Conservation (phyloP, 2,888 invertebrate species). For the Odontocolon sp. region DNA sequence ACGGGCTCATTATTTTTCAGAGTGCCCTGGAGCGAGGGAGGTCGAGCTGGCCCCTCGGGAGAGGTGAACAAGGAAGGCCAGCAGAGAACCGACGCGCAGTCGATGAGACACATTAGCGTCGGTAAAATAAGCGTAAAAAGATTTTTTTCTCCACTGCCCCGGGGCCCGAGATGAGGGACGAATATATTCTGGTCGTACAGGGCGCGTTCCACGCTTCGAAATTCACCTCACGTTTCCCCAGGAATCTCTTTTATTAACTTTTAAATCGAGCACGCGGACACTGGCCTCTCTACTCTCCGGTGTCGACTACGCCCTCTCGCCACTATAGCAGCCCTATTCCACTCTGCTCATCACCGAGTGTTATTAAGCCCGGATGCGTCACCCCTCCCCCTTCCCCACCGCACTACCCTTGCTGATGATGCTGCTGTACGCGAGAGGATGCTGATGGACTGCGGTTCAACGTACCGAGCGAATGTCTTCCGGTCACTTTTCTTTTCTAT, state of each 20-base stretch:
- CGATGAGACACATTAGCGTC: conserved; percentile 31
- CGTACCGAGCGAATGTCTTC: neutral
- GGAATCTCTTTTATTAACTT: conserved; percentile 62
- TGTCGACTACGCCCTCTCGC: conserved; percentile 27
- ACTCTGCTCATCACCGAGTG: conserved; percentile 55
- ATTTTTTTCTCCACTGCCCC: conserved; percentile 2
- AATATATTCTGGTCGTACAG: conserved; percentile 2
- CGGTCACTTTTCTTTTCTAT: neutral
- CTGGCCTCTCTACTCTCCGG: neutral
- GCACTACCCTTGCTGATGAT: conserved; percentile 9
- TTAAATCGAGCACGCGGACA: conserved; percentile 55
- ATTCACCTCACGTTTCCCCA: conserved; percentile 46
- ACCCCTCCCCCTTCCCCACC: neutral
- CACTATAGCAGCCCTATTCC: conserved; percentile 11
- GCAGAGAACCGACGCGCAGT: neutral
- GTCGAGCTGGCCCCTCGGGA: neutral
- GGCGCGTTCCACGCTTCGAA: conserved; percentile 3
- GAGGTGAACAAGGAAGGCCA: neutral
- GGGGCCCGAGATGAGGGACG: conserved; percentile 1
- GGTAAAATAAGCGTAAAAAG: conserved; percentile 26
- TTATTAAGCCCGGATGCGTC: conserved; percentile 53
- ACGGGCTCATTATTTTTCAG: conserved; percentile 41
- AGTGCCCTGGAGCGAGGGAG: neutral
- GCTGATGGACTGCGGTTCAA: conserved; percentile 33
- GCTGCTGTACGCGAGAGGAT: neutral